A percentile compares a stretch with the other conserved stretches of the same genome.
These are phyloP conservation scores for Pitta sordida DNA, from an alignment of 2,113 vertebrate genomes.

Conservation along the genomic window DNA sequence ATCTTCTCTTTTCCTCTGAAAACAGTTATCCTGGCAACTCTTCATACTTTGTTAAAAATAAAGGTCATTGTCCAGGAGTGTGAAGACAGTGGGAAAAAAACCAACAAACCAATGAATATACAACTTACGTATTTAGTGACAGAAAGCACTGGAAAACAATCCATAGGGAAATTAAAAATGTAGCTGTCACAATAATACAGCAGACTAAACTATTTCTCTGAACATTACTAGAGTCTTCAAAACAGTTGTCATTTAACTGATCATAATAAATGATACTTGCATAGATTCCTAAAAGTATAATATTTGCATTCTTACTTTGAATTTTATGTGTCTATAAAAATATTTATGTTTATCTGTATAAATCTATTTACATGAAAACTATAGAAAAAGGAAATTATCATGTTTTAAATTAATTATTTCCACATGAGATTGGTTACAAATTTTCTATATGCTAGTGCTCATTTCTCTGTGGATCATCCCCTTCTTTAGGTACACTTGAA, in stretches of 20 bases:
- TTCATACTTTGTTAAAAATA: background rate
- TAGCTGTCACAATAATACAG: background rate
- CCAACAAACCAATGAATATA: background rate
- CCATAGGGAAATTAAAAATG: background rate
- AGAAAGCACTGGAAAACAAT: background rate
- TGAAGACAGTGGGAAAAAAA: background rate
- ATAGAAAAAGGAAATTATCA: background rate
- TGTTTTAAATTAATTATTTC: background rate
- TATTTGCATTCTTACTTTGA: background rate
- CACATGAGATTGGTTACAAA: background rate
- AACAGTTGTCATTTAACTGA: background rate
- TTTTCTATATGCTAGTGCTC: background rate
- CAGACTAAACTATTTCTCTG: background rate
- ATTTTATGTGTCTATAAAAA: background rate
- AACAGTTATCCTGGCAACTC: background rate
- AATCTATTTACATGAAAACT: background rate
- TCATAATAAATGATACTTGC: background rate
- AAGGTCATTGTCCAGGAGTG: background rate
- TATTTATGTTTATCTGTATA: background rate
- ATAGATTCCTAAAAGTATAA: background rate
- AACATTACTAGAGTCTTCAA: background rate
- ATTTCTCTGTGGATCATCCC: background rate
- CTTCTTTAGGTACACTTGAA: background rate
- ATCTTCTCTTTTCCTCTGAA: background rate
- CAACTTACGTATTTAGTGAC: background rate